Percentiles rank a stretch among this genome's conserved stretches.
Conservation (phyloP, 2,888 invertebrate species). For the Tuta absoluta region DNA sequence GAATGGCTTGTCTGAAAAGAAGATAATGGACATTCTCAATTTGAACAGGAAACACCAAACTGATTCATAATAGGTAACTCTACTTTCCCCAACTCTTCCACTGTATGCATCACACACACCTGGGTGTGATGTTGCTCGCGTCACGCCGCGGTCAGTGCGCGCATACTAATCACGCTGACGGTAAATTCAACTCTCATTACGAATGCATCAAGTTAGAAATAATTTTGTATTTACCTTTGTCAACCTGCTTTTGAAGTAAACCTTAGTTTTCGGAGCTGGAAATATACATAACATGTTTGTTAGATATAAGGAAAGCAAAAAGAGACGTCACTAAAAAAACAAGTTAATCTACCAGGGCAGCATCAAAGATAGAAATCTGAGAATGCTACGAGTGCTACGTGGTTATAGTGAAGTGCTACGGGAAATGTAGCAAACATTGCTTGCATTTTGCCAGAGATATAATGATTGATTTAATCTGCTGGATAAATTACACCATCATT, state of each 20-base stretch:
- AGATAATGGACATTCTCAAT: too few species aligned
- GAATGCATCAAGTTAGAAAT: not conserved
- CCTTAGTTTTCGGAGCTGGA: not conserved
- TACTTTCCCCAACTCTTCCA: not conserved
- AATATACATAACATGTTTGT: not conserved
- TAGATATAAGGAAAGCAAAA: not conserved
- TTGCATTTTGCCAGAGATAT: too few species aligned
- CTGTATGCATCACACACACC: not conserved
- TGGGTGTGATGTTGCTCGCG: not conserved
- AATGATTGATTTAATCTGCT: too few species aligned
- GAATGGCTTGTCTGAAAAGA: too few species aligned
- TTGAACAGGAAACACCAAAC: too few species aligned
- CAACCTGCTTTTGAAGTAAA: not conserved
- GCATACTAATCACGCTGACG: not conserved
- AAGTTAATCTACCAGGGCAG: not conserved
- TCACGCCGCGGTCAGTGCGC: not conserved
- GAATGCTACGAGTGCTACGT: too few species aligned
- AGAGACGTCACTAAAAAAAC: not conserved
- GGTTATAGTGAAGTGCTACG: too few species aligned
- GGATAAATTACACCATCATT: too few species aligned
- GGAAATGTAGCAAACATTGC: too few species aligned
- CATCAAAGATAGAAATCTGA: not conserved
- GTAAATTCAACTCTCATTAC: not conserved
- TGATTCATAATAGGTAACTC: not conserved
- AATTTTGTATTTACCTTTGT: not conserved